phyloP scores from a whole-genome alignment of 2,888 invertebrate genomes.

The Perizoma flavofasciatum region DNA sequence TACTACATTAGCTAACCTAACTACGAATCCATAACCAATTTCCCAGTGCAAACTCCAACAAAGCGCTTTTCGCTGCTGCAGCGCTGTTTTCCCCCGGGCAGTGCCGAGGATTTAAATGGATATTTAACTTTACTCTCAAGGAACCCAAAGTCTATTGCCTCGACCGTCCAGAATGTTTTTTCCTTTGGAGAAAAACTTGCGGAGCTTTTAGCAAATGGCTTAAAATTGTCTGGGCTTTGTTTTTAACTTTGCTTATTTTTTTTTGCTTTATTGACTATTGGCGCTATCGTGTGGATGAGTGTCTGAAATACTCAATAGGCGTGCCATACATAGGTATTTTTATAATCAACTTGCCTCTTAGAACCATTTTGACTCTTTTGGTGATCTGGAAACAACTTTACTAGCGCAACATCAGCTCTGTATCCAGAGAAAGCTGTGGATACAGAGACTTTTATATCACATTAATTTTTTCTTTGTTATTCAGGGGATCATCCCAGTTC shows the following conservation, averaged over 20 bases:
- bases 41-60: conserved; percentile 44
- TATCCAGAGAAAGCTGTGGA: conserved; percentile 17
- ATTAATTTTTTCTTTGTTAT: no score
- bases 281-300: not conserved
- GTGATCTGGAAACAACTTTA: conserved; percentile 35
- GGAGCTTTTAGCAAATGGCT: conserved; percentile 76
- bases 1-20: not conserved
- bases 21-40: conserved; percentile 40
- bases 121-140: conserved; percentile 82
- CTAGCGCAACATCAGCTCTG: conserved; percentile 30
- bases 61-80: conserved; percentile 60
- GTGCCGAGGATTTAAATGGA: conserved; percentile 82
- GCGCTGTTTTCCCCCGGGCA: conserved; percentile 64
- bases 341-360: no score
- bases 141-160: conserved; percentile 79
- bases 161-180: conserved; percentile 61
- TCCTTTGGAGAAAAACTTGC: conserved; percentile 64
- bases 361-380: conserved; percentile 5
- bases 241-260: conserved; percentile 39
- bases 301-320: no score
- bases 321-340: no score
- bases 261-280: conserved; percentile 9
- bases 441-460: not conserved
- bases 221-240: conserved; percentile 65
- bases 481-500: no score